A percentile compares a stretch with the other conserved stretches of the same genome.
phyloP scores from a whole-genome alignment of 1,140 invertebrate genomes.

The Drosophila mayri region DNA sequence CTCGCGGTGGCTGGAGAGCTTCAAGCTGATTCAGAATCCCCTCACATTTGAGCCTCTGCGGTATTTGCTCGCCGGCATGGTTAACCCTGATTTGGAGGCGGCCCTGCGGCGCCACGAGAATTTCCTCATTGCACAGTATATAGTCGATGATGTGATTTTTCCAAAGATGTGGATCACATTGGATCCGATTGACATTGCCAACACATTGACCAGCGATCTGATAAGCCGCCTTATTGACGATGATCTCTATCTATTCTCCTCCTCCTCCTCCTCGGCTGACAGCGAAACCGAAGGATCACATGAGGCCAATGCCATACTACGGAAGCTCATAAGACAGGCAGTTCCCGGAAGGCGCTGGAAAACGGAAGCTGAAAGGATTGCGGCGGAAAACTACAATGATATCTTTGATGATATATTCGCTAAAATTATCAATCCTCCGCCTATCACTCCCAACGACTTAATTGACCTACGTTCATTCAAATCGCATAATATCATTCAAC shows the following conservation, averaged over 20 bases:
- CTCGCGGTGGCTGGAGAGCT: constrained; percentile 85
- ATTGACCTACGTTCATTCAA: background rate
- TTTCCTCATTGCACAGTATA: constrained; percentile 40
- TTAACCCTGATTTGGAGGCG: constrained; percentile 48
- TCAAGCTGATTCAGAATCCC: constrained; percentile 61
- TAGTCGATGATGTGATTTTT: constrained; percentile 71
- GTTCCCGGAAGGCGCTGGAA: constrained; percentile 75
- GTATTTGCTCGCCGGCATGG: constrained; percentile 38
- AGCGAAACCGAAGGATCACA: constrained; percentile 49
- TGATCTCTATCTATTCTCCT: constrained; percentile 64
- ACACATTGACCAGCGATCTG: constrained; percentile 44
- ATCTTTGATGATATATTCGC: constrained; percentile 58
- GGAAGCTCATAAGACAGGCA: constrained; percentile 65
- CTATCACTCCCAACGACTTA: constrained; percentile 1
- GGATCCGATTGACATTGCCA: constrained; percentile 61
- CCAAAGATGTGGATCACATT: constrained; percentile 37
- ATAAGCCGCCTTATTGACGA: constrained; percentile 74
- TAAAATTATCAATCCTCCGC: constrained; percentile 6
- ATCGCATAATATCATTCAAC: constrained; percentile 3
- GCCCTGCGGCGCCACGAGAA: constrained; percentile 45
- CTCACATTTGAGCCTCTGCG: constrained; percentile 84
- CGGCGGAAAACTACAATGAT: constrained; percentile 45
- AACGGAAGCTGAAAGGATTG: constrained; percentile 56
- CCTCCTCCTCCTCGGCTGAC: constrained; percentile 50
- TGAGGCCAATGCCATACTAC: constrained; percentile 61